Percentiles rank a stretch among this genome's conserved stretches.
These are phyloP conservation scores for Phrynocephalus guinanensis DNA, from an alignment of 2,797 vertebrate genomes.

Conservation along the genomic window DNA sequence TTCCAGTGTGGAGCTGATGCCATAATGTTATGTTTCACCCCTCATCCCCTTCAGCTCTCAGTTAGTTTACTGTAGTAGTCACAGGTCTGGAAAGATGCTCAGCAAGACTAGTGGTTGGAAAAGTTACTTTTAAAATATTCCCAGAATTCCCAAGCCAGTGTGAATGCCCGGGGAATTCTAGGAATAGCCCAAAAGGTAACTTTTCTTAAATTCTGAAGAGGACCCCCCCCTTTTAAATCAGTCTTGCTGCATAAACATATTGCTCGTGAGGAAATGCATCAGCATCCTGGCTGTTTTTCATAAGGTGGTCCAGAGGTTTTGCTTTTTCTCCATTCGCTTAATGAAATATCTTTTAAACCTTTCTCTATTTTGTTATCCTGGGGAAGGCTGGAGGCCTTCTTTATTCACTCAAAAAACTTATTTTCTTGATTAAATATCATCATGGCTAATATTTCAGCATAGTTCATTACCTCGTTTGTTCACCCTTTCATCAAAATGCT, in stretches of 20 bases:
- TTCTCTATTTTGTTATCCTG: neutral
- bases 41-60: too few relatives aligned
- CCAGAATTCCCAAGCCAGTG: too few relatives aligned
- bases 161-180: neutral
- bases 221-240: neutral
- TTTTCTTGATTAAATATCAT: constrained; percentile 14
- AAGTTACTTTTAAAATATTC: too few relatives aligned
- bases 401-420: neutral
- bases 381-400: too few relatives aligned
- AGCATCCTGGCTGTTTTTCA: neutral
- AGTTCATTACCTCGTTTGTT: neutral
- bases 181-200: too few relatives aligned
- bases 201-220: too few relatives aligned
- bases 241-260: neutral
- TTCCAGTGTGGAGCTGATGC: too few relatives aligned
- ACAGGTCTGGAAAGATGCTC: neutral
- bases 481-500: neutral
- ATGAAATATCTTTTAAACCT: neutral
- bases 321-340: neutral
- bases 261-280: neutral
- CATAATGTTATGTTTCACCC: too few relatives aligned
- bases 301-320: neutral
- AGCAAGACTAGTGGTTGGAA: too few relatives aligned
- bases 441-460: neutral
- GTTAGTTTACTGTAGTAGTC: neutral